A percentile compares a stretch with the other conserved stretches of the same genome.
phyloP scores from a whole-genome alignment of 2,888 invertebrate genomes.

The Leptopilina syphax region DNA sequence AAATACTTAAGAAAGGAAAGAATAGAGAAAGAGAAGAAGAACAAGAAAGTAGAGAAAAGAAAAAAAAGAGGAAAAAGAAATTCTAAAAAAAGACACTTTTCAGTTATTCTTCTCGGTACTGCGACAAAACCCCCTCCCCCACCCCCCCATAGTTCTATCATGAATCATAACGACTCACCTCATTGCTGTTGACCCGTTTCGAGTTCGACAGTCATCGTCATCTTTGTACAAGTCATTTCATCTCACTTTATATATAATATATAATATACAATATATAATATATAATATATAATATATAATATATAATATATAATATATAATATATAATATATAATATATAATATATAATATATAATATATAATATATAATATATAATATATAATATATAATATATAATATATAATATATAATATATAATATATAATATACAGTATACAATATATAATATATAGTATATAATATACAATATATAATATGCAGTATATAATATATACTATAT shows the following conservation, averaged over 20 bases:
- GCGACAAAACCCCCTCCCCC: not conserved
- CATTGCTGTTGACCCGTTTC: slow-evolving; percentile 51
- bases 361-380: no score
- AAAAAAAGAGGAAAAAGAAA: slow-evolving; percentile 42
- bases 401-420: no score
- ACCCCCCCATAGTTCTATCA: not conserved
- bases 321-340: no score
- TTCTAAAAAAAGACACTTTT: slow-evolving; percentile 42
- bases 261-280: not conserved
- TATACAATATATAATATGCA: no score
- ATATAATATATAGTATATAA: no score
- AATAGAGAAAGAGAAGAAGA: no score
- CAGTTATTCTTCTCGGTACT: slow-evolving; percentile 17
- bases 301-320: no score
- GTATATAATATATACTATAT: not conserved
- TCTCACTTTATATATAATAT: slow-evolving; percentile 19
- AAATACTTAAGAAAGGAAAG: no score
- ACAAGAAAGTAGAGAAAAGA: slow-evolving; percentile 38
- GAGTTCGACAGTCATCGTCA: slow-evolving; percentile 51
- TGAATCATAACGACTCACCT: slow-evolving; percentile 43
- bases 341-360: no score
- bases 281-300: not conserved
- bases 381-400: no score
- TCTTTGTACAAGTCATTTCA: slow-evolving; percentile 58
- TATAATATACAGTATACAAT: no score